Evolutionary conservation across 2,113 vertebrate species (phyloP).

Genomic region (Melanocharis versteri): DNA sequence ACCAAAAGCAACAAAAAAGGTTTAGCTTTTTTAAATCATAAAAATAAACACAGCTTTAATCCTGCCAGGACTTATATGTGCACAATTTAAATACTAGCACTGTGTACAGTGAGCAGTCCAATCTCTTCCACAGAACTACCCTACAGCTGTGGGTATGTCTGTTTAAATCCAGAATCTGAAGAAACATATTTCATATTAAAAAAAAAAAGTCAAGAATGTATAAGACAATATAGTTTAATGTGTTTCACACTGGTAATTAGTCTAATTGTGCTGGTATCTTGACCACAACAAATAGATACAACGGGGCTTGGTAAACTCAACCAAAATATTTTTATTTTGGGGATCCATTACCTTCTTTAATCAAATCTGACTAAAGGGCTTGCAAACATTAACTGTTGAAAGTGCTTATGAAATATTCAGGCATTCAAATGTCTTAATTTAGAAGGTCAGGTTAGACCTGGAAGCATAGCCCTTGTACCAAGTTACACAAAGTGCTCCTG

Average conservation of each 20-base stretch:
- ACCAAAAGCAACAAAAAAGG: background rate
- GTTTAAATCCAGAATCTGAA: background rate
- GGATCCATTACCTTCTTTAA: background rate
- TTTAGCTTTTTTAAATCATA: background rate
- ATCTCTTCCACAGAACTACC: background rate
- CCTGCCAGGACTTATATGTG: background rate
- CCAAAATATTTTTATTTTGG: background rate
- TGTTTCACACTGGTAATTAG: background rate
- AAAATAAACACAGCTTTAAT: background rate
- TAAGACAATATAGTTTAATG: background rate
- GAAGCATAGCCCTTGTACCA: background rate
- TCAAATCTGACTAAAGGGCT: background rate
- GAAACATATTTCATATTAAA: background rate
- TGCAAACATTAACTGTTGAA: background rate
- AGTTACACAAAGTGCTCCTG: background rate
- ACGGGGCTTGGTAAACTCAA: background rate
- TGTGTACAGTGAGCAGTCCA: background rate
- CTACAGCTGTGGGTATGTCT: background rate
- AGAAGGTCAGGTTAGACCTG: background rate
- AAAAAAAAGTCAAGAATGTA: background rate
- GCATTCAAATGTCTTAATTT: background rate
- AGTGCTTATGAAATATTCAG: constrained; percentile 20
- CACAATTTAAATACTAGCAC: background rate
- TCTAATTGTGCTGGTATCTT: background rate
- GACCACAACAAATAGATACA: background rate